Base-by-base conservation (phyloP, 1,140 invertebrate genomes). In the Nephotettix cincticeps region DNA sequence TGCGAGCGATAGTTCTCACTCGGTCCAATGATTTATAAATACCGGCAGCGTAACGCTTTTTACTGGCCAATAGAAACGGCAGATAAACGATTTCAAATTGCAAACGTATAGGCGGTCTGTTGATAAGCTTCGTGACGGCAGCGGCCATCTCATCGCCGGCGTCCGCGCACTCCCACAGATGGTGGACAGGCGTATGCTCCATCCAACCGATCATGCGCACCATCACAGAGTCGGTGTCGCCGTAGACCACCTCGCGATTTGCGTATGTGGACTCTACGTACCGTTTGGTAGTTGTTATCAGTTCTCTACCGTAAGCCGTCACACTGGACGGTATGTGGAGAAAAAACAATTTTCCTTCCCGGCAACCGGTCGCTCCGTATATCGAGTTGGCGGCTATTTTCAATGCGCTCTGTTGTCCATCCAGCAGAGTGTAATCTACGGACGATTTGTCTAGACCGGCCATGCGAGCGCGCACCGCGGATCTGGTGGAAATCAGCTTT, bases 381-480 rank as follows among this genome's bases (percentile, higher is more conserved):
- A 61, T 30, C 11, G 56, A 61, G 56, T 61, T 61, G 56, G 56
- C 56, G 6, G 56, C 23, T 2, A 61, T 27, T 61, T 61, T 61
- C 56, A 61, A n/a, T 28, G 56, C 56, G 14, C 9, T 2, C 28
- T 61, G 56, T 13, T 30, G 56, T 17, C 56, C 56, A 25, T 61
- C n/a, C 56, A 61, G 21, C 27, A 28, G 14, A 6, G 11, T 61
- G 56, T 28, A 61, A 25, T 27, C 23, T 13, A 28, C n/a, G 14
- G 56, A 28, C 4, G 4, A 13, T 6, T 61, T 3, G 11, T 27
- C n/a, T 2, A 61, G 4, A 4, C 21, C 56, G 56, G 6, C 21
- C 28, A 28, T 61, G 21, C 23, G 23, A 6, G 4, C 6, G 9
- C 28, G 9, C 28, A 27, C 28, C 4, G 3, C 56, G 56, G 56